A percentile compares a stretch with the other conserved stretches of the same genome.
These are phyloP conservation scores for Idris sp. DNA, from an alignment of 1,140 invertebrate genomes.

Conservation along the genomic window DNA sequence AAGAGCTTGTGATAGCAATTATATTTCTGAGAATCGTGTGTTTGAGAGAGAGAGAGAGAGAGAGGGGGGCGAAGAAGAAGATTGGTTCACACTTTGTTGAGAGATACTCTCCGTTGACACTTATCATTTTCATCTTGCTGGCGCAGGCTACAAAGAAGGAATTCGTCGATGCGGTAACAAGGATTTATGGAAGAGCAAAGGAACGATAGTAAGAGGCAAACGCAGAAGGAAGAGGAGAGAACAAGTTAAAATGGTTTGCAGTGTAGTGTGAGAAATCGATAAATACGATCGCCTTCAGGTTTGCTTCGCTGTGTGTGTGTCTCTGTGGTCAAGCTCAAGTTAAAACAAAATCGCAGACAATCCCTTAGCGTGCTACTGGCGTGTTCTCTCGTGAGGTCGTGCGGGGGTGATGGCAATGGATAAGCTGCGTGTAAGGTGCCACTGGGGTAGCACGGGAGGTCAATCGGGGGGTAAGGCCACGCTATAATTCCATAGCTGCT, in stretches of 20 bases:
- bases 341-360: slow-evolving; percentile 64
- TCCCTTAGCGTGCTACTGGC: slow-evolving; percentile 61
- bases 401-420: slow-evolving; percentile 56
- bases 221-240: slow-evolving; percentile 15
- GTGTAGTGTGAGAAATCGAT: slow-evolving; percentile 77
- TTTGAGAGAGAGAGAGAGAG: too few species aligned
- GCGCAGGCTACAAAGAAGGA: slow-evolving; percentile 20
- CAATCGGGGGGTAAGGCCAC: slow-evolving; percentile 60
- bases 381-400: slow-evolving; percentile 58
- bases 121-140: slow-evolving; percentile 53
- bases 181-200: slow-evolving; percentile 42
- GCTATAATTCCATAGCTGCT: slow-evolving; percentile 62
- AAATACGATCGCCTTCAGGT: slow-evolving; percentile 72
- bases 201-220: slow-evolving; percentile 8
- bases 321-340: slow-evolving; percentile 49
- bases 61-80: too few species aligned
- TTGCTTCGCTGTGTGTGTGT: slow-evolving; percentile 36
- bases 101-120: slow-evolving; percentile 16
- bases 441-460: slow-evolving; percentile 59
- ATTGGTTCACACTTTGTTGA: slow-evolving; percentile 2
- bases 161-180: slow-evolving; percentile 55
- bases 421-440: slow-evolving; percentile 62
- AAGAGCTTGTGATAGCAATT: slow-evolving; percentile 10
- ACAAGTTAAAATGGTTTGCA: slow-evolving; percentile 31
- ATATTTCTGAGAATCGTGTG: neutral